Percentiles rank a stretch among this genome's conserved stretches.
phyloP scores from a whole-genome alignment of 2,113 vertebrate species.

The Muscicapa adusta region DNA sequence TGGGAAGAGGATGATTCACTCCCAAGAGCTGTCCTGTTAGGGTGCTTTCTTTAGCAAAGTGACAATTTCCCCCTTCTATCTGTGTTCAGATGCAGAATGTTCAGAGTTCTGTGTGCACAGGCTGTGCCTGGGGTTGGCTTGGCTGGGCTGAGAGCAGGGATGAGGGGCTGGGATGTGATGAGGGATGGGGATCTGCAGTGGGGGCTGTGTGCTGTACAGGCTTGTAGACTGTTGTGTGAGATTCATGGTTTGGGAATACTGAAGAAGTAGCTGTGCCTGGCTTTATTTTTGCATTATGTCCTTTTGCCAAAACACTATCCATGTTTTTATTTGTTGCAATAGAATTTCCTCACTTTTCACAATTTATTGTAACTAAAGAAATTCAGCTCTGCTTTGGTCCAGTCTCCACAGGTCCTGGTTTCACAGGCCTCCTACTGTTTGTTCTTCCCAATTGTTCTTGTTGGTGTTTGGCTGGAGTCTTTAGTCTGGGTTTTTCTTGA shows the following conservation, averaged over 20 bases:
- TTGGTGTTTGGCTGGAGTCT: background rate
- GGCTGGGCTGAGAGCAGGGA: background rate
- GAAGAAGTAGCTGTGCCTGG: background rate
- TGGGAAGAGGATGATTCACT: background rate
- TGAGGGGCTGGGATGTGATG: no score
- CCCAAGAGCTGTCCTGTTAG: background rate
- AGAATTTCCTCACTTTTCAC: background rate
- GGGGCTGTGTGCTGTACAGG: background rate
- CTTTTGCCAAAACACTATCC: background rate
- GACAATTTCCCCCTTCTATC: rapidly evolving
- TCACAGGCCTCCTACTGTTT: background rate
- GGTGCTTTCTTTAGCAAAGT: background rate
- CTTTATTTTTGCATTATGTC: background rate
- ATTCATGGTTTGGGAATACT: background rate
- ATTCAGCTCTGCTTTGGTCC: background rate
- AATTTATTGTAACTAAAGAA: background rate
- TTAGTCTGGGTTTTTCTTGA: background rate
- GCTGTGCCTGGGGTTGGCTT: background rate
- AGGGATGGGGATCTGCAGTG: background rate
- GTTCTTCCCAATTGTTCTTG: background rate
- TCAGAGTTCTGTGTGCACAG: background rate
- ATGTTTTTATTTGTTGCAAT: background rate
- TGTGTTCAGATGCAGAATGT: rapidly evolving
- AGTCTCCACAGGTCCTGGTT: background rate
- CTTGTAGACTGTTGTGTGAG: background rate